Conservation (phyloP, 2,113 vertebrate species). For the Amphiprion ocellaris region DNA sequence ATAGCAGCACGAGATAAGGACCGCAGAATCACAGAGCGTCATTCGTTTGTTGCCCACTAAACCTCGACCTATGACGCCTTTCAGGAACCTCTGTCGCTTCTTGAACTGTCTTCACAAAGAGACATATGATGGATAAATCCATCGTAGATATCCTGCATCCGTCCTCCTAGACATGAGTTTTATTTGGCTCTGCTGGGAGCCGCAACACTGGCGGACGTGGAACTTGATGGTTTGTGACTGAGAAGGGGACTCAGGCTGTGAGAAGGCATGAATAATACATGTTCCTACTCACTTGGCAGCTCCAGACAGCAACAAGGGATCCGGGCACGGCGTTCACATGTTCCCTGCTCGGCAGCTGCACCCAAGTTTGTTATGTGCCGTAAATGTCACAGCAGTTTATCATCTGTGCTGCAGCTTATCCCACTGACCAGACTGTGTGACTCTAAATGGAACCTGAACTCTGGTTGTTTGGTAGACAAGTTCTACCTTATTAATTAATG, state of each 20-base stretch:
- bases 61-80: neutral
- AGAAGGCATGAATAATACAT: conserved; percentile 59
- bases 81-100: neutral
- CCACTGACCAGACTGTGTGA: conserved; percentile 12
- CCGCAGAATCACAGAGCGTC: neutral
- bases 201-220: conserved; percentile 35
- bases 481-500: neutral
- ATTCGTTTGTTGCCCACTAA: neutral
- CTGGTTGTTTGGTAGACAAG: neutral
- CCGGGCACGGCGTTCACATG: conserved; percentile 33
- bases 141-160: neutral
- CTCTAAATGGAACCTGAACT: conserved; percentile 21
- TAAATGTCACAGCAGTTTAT: conserved; percentile 43
- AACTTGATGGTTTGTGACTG: conserved; percentile 25
- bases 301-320: conserved; percentile 42
- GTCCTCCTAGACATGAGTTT: conserved; percentile 5
- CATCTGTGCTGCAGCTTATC: conserved; percentile 10
- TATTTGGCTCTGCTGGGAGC: conserved; percentile 28
- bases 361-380: conserved; percentile 22
- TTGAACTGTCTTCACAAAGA: neutral
- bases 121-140: neutral
- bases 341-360: neutral
- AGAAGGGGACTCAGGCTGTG: conserved; percentile 32
- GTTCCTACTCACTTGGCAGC: conserved; percentile 51
- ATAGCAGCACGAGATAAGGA: neutral